Base-by-base conservation (phyloP, 2,888 invertebrate genomes). In the Yponomeuta malinellus region DNA sequence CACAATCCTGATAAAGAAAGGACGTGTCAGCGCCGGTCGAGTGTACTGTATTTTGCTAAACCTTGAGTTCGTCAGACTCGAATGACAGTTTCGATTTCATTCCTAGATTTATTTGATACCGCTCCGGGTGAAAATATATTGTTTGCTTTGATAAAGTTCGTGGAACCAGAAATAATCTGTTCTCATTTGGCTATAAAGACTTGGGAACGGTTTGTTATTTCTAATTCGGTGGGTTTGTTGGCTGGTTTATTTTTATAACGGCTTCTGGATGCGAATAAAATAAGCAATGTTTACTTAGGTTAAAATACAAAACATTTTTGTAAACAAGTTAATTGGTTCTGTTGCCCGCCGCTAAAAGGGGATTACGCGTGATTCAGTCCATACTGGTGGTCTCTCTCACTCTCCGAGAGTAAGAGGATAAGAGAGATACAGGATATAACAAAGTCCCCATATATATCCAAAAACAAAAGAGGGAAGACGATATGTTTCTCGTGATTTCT, bases 161-260 rank as follows among this genome's bases (percentile, higher is more conserved):
- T 43, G 52, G 52, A 59, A 59, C 67, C 59, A 10, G 33, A 33
- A 48, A 70, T 70, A 73, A 73, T 72, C 72, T 72, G 43, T 68
- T 72, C 48, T 69, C 71, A 72, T 74, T 73, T 74, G 72, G 71
- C 67, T 73, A 73, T 74, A 72, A 73, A 70, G 72, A 70, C 71
- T 70, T 52, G 73, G 72, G 72, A 72, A 29, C 72, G 71, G 69
- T 73, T 70, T 67, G n/a, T 33, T 65, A 31, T 65, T 65, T 65
- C 10, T 31, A 31, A 12, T 29, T 31, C 33, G 10, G 29, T 10
- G 65, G 33, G 29, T 12, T 63, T 63, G 31, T 64, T 8, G 64
- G 8, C 2, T 29, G 23, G n/a, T 43, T 43, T 43, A 1, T 43
- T 43, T 43, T 1, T 33, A 33, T 33, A 1, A 64, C 10, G 64